phyloP scores from a whole-genome alignment of 2,888 invertebrate species.

The Trachelus troglodyta region DNA sequence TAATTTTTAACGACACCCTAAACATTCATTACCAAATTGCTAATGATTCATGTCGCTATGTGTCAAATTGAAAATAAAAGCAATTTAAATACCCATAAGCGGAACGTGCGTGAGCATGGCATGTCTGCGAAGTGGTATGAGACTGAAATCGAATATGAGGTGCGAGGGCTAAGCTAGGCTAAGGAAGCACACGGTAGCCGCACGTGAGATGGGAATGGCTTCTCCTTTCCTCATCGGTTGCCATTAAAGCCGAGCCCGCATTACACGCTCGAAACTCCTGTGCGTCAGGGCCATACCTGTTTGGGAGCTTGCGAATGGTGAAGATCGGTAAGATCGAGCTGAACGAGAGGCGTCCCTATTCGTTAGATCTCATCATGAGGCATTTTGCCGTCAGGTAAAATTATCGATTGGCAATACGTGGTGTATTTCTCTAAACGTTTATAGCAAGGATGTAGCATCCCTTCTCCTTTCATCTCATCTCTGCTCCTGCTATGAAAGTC shows the following conservation, averaged over 20 bases:
- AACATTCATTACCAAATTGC: not conserved
- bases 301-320: not conserved
- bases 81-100: conserved; percentile 29
- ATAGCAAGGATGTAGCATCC: not conserved
- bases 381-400: not conserved
- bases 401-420: not conserved
- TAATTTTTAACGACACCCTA: not conserved
- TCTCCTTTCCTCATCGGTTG: conserved; percentile 43
- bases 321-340: not conserved
- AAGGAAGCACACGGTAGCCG: conserved; percentile 50
- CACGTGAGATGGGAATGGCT: conserved; percentile 44
- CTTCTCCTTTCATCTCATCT: not conserved
- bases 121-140: conserved; percentile 25
- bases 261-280: conserved; percentile 24
- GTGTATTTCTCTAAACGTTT: not conserved
- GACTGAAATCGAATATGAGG: conserved; percentile 58
- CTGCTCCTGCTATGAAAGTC: not conserved
- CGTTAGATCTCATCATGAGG: not conserved
- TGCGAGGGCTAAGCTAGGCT: conserved; percentile 47
- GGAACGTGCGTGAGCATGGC: conserved; percentile 43
- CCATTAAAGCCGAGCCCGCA: conserved; percentile 42
- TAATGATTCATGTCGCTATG: not conserved
- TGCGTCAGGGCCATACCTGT: not conserved
- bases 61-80: not conserved
- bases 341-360: not conserved